These are phyloP conservation scores for Melipona quadrifasciata DNA, from an alignment of 1,140 invertebrate genomes.

Conservation along the genomic window DNA sequence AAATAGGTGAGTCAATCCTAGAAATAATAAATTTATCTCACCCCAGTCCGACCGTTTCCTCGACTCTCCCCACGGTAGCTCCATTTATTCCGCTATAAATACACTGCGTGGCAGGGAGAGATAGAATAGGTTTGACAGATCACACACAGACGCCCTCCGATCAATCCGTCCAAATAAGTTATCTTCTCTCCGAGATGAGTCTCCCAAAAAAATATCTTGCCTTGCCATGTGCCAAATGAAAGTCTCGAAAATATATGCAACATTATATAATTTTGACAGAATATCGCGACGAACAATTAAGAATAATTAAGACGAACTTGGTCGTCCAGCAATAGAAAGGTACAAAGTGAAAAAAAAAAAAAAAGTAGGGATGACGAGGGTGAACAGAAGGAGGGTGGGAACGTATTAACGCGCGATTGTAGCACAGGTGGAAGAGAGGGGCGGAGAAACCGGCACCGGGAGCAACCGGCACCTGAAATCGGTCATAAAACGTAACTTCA, in stretches of 20 bases:
- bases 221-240: neutral
- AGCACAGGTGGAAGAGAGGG: neutral
- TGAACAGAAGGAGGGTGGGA: neutral
- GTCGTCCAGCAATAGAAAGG: neutral
- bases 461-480: conserved; percentile 36
- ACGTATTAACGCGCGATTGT: conserved; percentile 18
- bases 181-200: neutral
- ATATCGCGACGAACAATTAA: too few relatives aligned
- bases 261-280: too few relatives aligned
- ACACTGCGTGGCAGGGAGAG: neutral
- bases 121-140: neutral
- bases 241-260: too few relatives aligned
- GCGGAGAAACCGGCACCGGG: conserved; percentile 10
- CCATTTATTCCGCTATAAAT: neutral
- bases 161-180: neutral
- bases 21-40: neutral
- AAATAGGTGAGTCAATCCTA: neutral
- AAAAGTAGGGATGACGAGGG: neutral
- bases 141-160: neutral
- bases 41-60: neutral
- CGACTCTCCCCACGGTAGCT: neutral
- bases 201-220: neutral
- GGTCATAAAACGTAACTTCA: conserved; percentile 57
- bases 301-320: neutral
- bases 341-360: neutral